phyloP scores from a whole-genome alignment of 2,797 vertebrate genomes.

The Galaxias olidus region DNA sequence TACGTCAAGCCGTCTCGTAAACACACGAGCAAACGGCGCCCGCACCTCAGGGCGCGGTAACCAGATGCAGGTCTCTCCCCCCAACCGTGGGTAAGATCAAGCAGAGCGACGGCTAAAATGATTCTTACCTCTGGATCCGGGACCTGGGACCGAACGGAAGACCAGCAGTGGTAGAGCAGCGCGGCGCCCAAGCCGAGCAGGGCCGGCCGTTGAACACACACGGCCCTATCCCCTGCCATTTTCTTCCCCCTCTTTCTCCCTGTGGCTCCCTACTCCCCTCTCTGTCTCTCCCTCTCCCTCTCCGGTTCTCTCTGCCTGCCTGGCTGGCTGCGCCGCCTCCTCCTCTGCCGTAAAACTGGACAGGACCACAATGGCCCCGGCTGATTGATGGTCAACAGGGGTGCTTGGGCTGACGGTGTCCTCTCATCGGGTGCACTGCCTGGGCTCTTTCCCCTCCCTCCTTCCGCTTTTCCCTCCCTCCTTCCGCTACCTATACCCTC shows the following conservation, averaged over 20 bases:
- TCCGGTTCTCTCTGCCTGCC: constrained; percentile 41
- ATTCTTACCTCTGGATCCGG: constrained; percentile 81
- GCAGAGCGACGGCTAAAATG: constrained; percentile 15
- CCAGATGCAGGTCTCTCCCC: constrained; percentile 19
- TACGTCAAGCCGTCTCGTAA: background rate
- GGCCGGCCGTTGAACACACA: constrained; percentile 55
- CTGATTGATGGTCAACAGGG: constrained; percentile 67
- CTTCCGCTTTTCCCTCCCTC: constrained; percentile 25
- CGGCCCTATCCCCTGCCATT: constrained; percentile 70
- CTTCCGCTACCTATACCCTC: constrained; percentile 21
- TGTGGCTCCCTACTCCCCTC: constrained; percentile 60
- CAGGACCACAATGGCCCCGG: constrained; percentile 67
- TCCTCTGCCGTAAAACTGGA: constrained; percentile 49
- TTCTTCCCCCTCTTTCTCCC: constrained; percentile 53
- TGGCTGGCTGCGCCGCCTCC: constrained; percentile 37
- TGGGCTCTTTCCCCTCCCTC: constrained; percentile 14
- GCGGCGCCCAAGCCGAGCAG: constrained; percentile 63
- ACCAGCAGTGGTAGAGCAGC: constrained; percentile 74
- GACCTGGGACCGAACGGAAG: constrained; percentile 72
- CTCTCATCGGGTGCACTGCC: constrained; percentile 39
- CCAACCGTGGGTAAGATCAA: constrained; percentile 41
- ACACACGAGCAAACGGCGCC: background rate
- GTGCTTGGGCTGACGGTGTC: constrained; percentile 44
- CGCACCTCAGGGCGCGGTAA: constrained; percentile 14
- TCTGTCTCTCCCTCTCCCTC: constrained; percentile 28